These are phyloP conservation scores for Epizoanthus illoricatus DNA, from an alignment of 92 coral and sea anemone species.

Conservation along the genomic window DNA sequence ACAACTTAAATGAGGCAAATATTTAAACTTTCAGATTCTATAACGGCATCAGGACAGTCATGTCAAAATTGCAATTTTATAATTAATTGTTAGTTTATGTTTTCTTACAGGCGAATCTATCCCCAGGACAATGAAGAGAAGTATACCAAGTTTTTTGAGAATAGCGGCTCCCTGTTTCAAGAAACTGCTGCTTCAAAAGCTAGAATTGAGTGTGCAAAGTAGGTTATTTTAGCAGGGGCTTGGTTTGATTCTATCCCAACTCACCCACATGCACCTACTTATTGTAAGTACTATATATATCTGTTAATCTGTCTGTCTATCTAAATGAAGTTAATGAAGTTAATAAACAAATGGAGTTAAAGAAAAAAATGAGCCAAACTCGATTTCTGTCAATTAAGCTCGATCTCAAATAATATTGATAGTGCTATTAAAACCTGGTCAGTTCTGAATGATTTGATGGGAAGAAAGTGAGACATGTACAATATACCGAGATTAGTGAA, in stretches of 20 bases:
- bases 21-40: background rate
- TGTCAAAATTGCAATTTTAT: background rate
- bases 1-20: too few relatives aligned
- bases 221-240: slow-evolving; percentile 5
- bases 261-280: background rate
- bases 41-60: background rate
- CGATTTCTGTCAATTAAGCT: too few relatives aligned
- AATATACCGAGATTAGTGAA: too few relatives aligned
- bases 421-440: too few relatives aligned
- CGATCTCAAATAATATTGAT: too few relatives aligned
- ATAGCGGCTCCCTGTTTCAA: slow-evolving; percentile 92
- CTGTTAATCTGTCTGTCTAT: background rate
- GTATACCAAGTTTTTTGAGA: slow-evolving; percentile 83
- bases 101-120: slow-evolving; percentile 80
- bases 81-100: background rate
- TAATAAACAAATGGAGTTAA: background rate
- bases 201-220: slow-evolving; percentile 98
- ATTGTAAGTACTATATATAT: background rate
- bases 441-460: too few relatives aligned
- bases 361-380: too few relatives aligned
- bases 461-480: too few relatives aligned
- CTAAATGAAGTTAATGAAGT: background rate
- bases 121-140: slow-evolving; percentile 92
- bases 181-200: slow-evolving; percentile 99
- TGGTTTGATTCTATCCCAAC: background rate